Conservation (phyloP, 1,140 invertebrate species). For the Megalonaias nervosa region DNA sequence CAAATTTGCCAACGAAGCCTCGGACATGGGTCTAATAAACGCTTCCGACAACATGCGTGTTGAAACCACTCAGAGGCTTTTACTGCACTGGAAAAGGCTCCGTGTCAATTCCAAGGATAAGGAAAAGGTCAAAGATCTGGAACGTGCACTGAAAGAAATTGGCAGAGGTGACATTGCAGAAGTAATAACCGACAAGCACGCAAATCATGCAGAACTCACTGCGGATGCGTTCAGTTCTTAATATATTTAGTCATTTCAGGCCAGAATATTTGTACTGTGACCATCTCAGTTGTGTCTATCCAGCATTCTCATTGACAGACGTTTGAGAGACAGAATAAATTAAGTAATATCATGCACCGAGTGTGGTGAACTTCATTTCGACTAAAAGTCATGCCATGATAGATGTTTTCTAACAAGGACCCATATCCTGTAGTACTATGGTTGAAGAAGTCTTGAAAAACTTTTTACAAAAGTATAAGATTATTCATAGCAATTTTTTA, state of each 20-base stretch:
- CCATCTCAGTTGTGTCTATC: too few relatives aligned
- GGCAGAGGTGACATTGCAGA: constrained; percentile 35
- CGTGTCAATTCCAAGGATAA: constrained; percentile 26
- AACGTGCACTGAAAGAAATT: constrained; percentile 33
- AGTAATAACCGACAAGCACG: constrained; percentile 28
- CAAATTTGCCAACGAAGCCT: constrained; percentile 18
- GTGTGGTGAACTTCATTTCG: too few relatives aligned
- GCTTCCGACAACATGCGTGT: constrained; percentile 12
- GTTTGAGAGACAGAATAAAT: too few relatives aligned
- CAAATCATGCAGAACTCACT: constrained; percentile 27
- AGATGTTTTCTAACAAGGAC: too few relatives aligned
- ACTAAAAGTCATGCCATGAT: too few relatives aligned
- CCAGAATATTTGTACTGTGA: too few relatives aligned
- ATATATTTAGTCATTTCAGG: background rate
- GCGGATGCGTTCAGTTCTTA: constrained; percentile 24
- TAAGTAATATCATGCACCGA: too few relatives aligned
- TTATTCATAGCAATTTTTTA: too few relatives aligned
- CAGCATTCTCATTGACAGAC: too few relatives aligned
- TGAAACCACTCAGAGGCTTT: constrained; percentile 22
- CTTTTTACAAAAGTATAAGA: too few relatives aligned
- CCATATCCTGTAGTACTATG: too few relatives aligned
- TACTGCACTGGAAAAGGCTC: constrained; percentile 27
- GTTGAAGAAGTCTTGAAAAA: too few relatives aligned
- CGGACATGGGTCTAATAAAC: constrained; percentile 6
- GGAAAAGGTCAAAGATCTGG: constrained; percentile 39